Conservation (phyloP, 2,888 invertebrate genomes). For the Parasteatoda lunata region DNA sequence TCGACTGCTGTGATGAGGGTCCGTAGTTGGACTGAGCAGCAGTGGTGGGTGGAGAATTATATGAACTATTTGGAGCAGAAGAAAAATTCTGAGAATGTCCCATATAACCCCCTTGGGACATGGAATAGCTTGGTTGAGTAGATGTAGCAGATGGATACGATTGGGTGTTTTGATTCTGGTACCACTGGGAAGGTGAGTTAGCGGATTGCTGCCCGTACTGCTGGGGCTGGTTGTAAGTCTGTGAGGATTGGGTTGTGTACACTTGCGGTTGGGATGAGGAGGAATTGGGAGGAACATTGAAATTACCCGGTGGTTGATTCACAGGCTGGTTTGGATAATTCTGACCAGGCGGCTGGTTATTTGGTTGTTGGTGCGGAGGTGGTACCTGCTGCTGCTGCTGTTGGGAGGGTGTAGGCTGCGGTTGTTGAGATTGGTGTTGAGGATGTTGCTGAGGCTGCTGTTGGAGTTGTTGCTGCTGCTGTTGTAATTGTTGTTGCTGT, state of each 20-base stretch:
- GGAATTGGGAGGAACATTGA: constrained; percentile 20
- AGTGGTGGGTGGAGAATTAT: constrained; percentile 52
- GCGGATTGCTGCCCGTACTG: constrained; percentile 55
- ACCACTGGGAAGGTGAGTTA: constrained; percentile 52
- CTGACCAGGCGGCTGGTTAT: background rate
- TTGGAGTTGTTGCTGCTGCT: constrained; percentile 17
- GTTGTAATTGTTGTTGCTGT: constrained; percentile 18
- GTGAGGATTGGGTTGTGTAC: constrained; percentile 58
- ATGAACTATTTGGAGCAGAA: constrained; percentile 40
- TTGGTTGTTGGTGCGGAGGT: constrained; percentile 28
- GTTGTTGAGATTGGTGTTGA: constrained; percentile 20
- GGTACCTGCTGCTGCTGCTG: constrained; percentile 21
- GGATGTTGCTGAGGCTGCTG: constrained; percentile 36
- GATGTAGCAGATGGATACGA: constrained; percentile 46
- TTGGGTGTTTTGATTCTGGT: constrained; percentile 54
- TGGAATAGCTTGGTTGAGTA: constrained; percentile 52
- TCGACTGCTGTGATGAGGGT: constrained; percentile 28
- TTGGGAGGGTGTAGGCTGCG: constrained; percentile 40
- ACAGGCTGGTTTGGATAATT: constrained; percentile 2
- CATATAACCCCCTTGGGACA: constrained; percentile 40
- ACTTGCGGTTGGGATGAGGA: constrained; percentile 50
- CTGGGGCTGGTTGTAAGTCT: constrained; percentile 51
- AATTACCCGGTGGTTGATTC: constrained; percentile 33
- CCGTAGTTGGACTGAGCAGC: constrained; percentile 48
- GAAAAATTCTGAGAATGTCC: constrained; percentile 55